Evolutionary conservation across 1,140 invertebrate genomes (phyloP).

Genomic region (Ganaspis sp.): DNA sequence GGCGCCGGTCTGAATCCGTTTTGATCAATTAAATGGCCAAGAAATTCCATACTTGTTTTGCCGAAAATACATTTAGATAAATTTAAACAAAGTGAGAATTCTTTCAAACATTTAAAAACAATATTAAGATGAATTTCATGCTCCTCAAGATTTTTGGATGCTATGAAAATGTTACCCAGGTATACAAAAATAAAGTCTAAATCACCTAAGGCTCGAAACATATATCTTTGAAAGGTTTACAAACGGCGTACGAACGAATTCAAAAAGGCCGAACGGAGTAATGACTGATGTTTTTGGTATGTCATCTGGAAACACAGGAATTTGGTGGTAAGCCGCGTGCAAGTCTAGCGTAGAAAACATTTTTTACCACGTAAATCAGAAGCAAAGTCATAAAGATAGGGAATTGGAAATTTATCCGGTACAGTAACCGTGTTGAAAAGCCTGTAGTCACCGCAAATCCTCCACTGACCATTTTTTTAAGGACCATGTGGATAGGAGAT

Average conservation of each 20-base stretch:
- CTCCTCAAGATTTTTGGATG: constrained; percentile 37
- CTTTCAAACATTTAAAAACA: not conserved
- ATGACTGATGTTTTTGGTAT: not conserved
- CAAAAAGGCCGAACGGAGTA: not conserved
- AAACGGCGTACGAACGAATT: not conserved
- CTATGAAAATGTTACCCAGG: constrained; percentile 62
- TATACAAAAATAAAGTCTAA: constrained; percentile 56
- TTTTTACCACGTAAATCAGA: constrained; percentile 47
- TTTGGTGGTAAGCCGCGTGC: too few relatives aligned
- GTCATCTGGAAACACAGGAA: not conserved
- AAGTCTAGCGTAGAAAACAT: too few relatives aligned
- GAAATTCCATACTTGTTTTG: not conserved
- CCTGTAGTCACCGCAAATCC: constrained; percentile 73
- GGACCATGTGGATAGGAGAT: constrained; percentile 66
- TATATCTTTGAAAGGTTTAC: constrained; percentile 40
- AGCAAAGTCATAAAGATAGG: constrained; percentile 57
- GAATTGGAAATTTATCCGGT: constrained; percentile 68
- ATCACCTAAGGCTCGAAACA: constrained; percentile 68
- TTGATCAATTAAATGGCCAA: constrained; percentile 21
- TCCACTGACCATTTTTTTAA: constrained; percentile 57
- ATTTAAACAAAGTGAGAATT: not conserved
- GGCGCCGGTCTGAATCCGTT: constrained; percentile 7
- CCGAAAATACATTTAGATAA: constrained; percentile 29
- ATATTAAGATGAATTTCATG: constrained; percentile 33
- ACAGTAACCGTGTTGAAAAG: constrained; percentile 67